These are phyloP conservation scores for Cerceris rybyensis DNA, from an alignment of 2,888 invertebrate genomes.

Conservation along the genomic window DNA sequence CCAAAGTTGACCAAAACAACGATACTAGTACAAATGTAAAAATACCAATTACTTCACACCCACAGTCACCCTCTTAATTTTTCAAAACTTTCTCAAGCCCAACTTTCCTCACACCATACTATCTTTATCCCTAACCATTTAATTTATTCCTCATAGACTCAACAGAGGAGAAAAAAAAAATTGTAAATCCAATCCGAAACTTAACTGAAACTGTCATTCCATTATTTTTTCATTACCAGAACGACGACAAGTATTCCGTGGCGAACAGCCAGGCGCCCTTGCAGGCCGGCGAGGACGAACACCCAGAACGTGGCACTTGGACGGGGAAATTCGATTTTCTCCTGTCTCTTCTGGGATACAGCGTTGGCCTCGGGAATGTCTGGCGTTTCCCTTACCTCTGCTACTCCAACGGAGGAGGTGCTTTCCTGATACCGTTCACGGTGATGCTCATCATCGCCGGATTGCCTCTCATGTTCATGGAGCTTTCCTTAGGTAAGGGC, in stretches of 20 bases:
- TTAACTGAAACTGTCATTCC: neutral
- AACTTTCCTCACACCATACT: no score
- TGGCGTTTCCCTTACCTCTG: slow-evolving; percentile 90
- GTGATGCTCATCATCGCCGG: slow-evolving; percentile 91
- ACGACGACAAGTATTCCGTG: slow-evolving; percentile 82
- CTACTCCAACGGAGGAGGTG: slow-evolving; percentile 90
- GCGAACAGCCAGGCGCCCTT: slow-evolving; percentile 82
- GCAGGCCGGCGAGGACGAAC: slow-evolving; percentile 78
- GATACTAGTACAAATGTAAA: neutral
- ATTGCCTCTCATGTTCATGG: slow-evolving; percentile 92
- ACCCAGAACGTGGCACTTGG: slow-evolving; percentile 88
- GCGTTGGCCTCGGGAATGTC: slow-evolving; percentile 89
- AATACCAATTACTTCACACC: no score
- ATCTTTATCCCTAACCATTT: no score
- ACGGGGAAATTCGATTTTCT: slow-evolving; percentile 90
- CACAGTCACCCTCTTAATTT: no score
- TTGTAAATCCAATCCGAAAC: neutral
- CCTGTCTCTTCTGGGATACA: slow-evolving; percentile 88
- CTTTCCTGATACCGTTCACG: slow-evolving; percentile 92
- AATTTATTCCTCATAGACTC: neutral
- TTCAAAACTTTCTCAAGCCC: no score
- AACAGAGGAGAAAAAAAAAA: neutral
- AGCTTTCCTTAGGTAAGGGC: slow-evolving; percentile 87
- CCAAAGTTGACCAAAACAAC: neutral
- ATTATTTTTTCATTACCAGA: slow-evolving; percentile 67